These are phyloP conservation scores for Eristalis tenax DNA, from an alignment of 2,888 invertebrate genomes.

Conservation along the genomic window DNA sequence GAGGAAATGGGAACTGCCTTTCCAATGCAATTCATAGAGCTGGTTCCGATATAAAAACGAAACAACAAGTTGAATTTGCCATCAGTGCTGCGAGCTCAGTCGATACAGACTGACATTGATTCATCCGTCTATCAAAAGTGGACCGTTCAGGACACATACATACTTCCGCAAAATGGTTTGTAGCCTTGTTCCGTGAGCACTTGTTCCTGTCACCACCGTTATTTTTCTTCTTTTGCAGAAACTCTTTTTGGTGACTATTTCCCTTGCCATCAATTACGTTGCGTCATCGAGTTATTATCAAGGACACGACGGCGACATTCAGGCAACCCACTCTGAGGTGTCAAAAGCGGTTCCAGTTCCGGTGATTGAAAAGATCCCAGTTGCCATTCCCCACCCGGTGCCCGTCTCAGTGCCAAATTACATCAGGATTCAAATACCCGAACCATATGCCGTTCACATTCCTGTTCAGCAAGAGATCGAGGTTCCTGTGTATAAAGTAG, in stretches of 20 bases:
- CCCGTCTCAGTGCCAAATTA: slow-evolving; percentile 85
- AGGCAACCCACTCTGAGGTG: slow-evolving; percentile 85
- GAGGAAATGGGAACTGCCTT: slow-evolving; percentile 68
- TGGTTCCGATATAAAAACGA: slow-evolving; percentile 55
- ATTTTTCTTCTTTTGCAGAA: slow-evolving; percentile 3
- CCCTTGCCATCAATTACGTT: slow-evolving; percentile 20
- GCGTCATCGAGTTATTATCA: slow-evolving; percentile 37
- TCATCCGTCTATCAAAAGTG: slow-evolving; percentile 6
- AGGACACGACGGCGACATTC: slow-evolving; percentile 18
- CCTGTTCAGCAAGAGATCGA: slow-evolving; percentile 87
- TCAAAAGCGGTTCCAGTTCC: slow-evolving; percentile 87
- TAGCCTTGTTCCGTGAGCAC: neutral
- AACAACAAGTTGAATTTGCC: slow-evolving; percentile 42
- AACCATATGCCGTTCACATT: slow-evolving; percentile 88
- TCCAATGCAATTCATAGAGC: slow-evolving; percentile 38
- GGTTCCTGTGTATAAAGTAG: slow-evolving; percentile 88
- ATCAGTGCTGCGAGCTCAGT: slow-evolving; percentile 49
- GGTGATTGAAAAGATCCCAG: slow-evolving; percentile 87
- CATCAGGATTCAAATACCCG: slow-evolving; percentile 87
- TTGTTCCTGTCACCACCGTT: neutral
- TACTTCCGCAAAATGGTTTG: slow-evolving; percentile 41
- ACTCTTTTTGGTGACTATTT: slow-evolving; percentile 28
- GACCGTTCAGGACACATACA: neutral
- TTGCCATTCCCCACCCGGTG: slow-evolving; percentile 88
- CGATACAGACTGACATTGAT: slow-evolving; percentile 33